Conservation (phyloP, 2,888 invertebrate species). For the Parnassius orleans region DNA sequence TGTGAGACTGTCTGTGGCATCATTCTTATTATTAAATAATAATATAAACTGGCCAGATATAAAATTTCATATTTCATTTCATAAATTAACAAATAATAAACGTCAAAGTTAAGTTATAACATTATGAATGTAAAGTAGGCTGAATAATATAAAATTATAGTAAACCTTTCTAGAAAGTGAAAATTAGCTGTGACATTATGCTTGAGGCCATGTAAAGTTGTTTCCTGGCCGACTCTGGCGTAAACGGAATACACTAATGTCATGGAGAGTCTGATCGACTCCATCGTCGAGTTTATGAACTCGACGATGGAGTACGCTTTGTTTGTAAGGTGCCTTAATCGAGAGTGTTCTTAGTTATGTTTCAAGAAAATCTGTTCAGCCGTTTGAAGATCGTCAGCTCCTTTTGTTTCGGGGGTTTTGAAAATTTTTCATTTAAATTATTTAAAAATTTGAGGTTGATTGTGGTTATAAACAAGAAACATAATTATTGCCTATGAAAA, state of each 20-base stretch:
- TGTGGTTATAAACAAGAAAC: no score
- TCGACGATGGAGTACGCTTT: no score
- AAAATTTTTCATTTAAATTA: no score
- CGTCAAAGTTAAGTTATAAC: constrained; percentile 13
- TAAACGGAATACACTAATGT: constrained; percentile 45
- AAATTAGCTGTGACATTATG: constrained; percentile 66
- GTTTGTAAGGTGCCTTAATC: no score
- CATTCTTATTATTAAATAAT: background rate
- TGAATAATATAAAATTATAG: constrained; percentile 9
- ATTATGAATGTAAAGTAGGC: constrained; percentile 4
- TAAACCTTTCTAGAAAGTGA: constrained; percentile 67
- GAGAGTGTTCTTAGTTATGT: no score
- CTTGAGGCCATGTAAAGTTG: constrained; percentile 68
- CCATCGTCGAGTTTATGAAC: constrained; percentile 54
- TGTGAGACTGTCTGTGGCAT: no score
- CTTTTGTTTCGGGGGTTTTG: no score
- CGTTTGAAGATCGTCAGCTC: no score
- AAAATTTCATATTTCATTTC: background rate
- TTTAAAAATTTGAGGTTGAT: no score
- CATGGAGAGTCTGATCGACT: constrained; percentile 46
- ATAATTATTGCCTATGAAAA: no score
- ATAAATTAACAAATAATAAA: background rate
- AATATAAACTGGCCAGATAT: constrained; percentile 9
- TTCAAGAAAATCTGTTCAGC: no score
- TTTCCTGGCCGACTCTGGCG: constrained; percentile 64